Percentiles rank a stretch among this genome's conserved stretches.
Evolutionary conservation across 2,888 invertebrate species (phyloP).

Genomic region (Eristalinus sepulchralis): DNA sequence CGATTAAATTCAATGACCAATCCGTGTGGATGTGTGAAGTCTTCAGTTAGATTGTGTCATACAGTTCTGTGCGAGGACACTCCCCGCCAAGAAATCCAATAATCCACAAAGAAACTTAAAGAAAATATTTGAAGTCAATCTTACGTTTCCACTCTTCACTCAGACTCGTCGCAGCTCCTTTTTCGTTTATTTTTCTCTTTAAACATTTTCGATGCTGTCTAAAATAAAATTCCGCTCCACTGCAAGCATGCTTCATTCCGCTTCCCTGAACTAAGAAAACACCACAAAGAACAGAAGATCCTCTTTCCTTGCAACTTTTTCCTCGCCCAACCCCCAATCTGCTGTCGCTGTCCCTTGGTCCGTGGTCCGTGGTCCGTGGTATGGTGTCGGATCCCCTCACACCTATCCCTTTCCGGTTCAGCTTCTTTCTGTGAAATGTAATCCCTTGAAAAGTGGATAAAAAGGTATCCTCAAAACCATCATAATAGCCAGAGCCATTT

Average conservation of each 20-base stretch:
- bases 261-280: constrained; percentile 58
- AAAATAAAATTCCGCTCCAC: constrained; percentile 26
- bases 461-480: constrained; percentile 68
- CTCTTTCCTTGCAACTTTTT: constrained; percentile 18
- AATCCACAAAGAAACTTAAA: neutral
- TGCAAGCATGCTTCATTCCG: constrained; percentile 54
- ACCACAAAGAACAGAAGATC: constrained; percentile 52
- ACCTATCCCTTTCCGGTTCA: neutral
- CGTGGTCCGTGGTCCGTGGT: neutral
- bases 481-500: constrained; percentile 68
- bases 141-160: neutral
- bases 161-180: neutral
- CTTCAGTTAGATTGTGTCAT: neutral
- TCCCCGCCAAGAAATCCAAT: neutral
- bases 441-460: constrained; percentile 70
- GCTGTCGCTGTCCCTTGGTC: neutral
- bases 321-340: neutral
- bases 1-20: neutral
- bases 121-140: constrained; percentile 1
- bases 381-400: neutral
- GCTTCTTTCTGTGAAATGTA: constrained; percentile 52
- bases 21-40: neutral
- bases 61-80: neutral
- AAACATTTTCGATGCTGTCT: constrained; percentile 11
- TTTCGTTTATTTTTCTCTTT: neutral